Conservation (phyloP, 2,888 invertebrate species). For the Ligdia adustata region DNA sequence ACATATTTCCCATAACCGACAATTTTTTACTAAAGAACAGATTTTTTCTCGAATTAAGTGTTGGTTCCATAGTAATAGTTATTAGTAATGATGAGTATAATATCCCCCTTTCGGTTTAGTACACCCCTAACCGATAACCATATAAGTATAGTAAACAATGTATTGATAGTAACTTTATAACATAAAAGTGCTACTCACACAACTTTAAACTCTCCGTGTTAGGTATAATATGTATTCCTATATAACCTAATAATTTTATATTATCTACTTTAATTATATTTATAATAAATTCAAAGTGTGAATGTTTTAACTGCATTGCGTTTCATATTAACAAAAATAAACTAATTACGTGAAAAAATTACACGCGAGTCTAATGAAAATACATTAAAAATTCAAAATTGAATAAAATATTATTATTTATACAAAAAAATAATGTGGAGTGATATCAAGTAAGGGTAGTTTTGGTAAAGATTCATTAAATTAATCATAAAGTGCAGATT, state of each 20-base stretch:
- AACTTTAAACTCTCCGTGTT: constrained; percentile 37
- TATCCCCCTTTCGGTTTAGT: too few relatives aligned
- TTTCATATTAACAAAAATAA: constrained; percentile 17
- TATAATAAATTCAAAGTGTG: constrained; percentile 34
- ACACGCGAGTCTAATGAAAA: too few relatives aligned
- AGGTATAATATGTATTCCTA: background rate
- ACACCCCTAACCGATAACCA: too few relatives aligned
- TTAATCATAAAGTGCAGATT: background rate
- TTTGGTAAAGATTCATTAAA: background rate
- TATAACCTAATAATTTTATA: background rate
- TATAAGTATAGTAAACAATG: too few relatives aligned
- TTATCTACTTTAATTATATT: constrained; percentile 17
- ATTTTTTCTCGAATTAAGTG: too few relatives aligned
- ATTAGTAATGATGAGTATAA: too few relatives aligned
- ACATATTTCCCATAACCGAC: too few relatives aligned
- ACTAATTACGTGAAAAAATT: too few relatives aligned
- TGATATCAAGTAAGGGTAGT: background rate
- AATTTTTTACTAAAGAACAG: too few relatives aligned
- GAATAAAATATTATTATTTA: background rate
- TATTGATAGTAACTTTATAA: constrained; percentile 27
- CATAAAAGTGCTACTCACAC: constrained; percentile 63
- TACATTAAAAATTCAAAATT: too few relatives aligned
- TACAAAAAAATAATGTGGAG: background rate
- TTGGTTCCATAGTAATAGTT: too few relatives aligned
- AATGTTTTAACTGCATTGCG: constrained; percentile 29